A percentile compares a stretch with the other conserved stretches of the same genome.
phyloP scores from a whole-genome alignment of 92 coral and sea anemone genomes.

The Epizoanthus rinbou region DNA sequence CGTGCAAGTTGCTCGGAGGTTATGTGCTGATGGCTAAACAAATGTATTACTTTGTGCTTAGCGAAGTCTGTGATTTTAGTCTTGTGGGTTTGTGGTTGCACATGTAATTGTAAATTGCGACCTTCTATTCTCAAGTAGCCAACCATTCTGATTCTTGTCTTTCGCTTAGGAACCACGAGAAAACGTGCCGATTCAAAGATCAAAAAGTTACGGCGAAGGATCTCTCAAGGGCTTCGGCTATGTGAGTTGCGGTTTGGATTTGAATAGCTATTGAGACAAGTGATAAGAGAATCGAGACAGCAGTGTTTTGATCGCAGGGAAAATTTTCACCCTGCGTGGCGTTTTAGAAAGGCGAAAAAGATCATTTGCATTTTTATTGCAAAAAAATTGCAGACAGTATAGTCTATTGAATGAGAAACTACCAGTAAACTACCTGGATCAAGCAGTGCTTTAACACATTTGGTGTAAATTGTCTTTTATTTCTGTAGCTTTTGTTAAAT shows the following conservation, averaged over 20 bases:
- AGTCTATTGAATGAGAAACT: background rate
- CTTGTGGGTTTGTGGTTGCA: slow-evolving; percentile 27
- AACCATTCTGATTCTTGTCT: background rate
- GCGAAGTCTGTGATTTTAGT: background rate
- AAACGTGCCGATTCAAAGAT: slow-evolving; percentile 89
- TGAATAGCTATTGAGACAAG: background rate
- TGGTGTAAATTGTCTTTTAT: background rate
- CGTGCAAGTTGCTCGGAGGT: background rate
- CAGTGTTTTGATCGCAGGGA: background rate
- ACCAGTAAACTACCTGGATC: background rate
- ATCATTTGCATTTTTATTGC: background rate
- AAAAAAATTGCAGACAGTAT: no score
- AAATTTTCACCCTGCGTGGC: background rate
- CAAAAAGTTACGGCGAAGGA: slow-evolving; percentile 78
- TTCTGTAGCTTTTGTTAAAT: slow-evolving; percentile 26
- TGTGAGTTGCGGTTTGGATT: slow-evolving; percentile 62
- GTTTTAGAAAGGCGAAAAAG: no score
- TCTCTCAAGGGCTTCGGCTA: slow-evolving; percentile 91
- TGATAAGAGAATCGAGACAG: background rate
- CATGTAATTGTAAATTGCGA: background rate
- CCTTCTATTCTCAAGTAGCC: background rate
- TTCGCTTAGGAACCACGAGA: slow-evolving; percentile 21
- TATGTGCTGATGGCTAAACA: background rate
- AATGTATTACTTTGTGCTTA: slow-evolving; percentile 4
- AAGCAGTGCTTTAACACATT: background rate